Base-by-base conservation (phyloP, 1,140 invertebrate species). In the Papilio aristodemus region DNA sequence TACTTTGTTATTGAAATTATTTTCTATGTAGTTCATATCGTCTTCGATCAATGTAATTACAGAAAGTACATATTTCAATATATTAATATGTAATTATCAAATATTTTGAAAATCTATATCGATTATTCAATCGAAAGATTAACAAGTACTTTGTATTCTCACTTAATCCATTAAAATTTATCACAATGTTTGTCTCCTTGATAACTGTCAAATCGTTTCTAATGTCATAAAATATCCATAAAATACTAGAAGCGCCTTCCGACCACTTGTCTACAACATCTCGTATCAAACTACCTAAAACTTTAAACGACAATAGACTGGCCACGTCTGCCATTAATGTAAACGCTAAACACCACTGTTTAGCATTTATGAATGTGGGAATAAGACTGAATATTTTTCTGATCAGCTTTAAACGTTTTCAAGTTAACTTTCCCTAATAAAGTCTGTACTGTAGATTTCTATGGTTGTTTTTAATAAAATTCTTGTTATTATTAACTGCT, bases 331-430 rank as follows among this genome's bases (percentile, higher is more conserved):
- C 19, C 46, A 0, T 19, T 32, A 14, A 25, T 14, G 50, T 3
- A 36, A 17, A 46, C 43, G 19, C 59, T 50, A 27, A 43, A 41
- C 19, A 66, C n/a, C 14, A 60, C 46, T 22, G 9, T 32, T 2
- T 27, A 41, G 27, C 25, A 46, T 66, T 66, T 19, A 66, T 66
- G 43, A 3, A 43, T 43, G 36, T 75, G 75, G 71, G 66, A 69
- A 73, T 78, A 81, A 85, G 83, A 85, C 83, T 85, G 83, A 85
- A 54, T 59, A 67, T 73, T 73, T 71, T 70, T 80, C 70, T 76
- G 67, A 75, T 72, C 71, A 66, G 59, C 69, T 72, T 69, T 71
- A 73, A 73, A 72, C 62, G 71, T 71, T 69, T 68, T 64, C 59
- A 69, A 68, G 36, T 57, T 60, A 59, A 64, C 64, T 58, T 58